Conservation (phyloP, 2,113 vertebrate genomes). For the Ardeotis arabs region DNA sequence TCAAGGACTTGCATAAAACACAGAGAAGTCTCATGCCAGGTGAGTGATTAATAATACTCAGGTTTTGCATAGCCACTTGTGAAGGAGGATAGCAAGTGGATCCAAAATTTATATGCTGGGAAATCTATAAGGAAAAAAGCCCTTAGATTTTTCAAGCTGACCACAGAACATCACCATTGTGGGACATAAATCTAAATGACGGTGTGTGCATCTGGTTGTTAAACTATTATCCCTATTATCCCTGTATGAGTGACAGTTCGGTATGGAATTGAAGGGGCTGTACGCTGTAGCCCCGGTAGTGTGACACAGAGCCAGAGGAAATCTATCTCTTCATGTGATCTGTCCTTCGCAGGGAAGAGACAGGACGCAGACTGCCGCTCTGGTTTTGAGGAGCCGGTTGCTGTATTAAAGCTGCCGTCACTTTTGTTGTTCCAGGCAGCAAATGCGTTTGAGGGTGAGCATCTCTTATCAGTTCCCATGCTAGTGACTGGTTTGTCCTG, state of each 20-base stretch:
- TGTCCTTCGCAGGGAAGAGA: background rate
- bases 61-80: background rate
- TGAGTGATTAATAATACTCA: background rate
- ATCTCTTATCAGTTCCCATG: slow-evolving; percentile 15
- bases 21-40: background rate
- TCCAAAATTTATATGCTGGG: background rate
- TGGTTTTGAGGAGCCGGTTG: background rate
- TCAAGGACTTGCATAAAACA: background rate
- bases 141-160: background rate
- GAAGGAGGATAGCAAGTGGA: background rate
- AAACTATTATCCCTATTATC: background rate
- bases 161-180: background rate
- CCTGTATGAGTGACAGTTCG: background rate
- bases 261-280: background rate
- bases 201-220: background rate
- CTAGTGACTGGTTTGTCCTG: background rate
- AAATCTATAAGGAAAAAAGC: background rate
- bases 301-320: background rate
- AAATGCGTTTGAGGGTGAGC: slow-evolving; percentile 1
- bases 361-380: background rate
- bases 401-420: background rate
- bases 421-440: slow-evolving; percentile 4
- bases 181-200: background rate
- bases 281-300: rapidly evolving
- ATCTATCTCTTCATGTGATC: background rate